A percentile compares a stretch with the other conserved stretches of the same genome.
phyloP scores from a whole-genome alignment of 2,888 invertebrate genomes.

The Stenolophus ochropezus region DNA sequence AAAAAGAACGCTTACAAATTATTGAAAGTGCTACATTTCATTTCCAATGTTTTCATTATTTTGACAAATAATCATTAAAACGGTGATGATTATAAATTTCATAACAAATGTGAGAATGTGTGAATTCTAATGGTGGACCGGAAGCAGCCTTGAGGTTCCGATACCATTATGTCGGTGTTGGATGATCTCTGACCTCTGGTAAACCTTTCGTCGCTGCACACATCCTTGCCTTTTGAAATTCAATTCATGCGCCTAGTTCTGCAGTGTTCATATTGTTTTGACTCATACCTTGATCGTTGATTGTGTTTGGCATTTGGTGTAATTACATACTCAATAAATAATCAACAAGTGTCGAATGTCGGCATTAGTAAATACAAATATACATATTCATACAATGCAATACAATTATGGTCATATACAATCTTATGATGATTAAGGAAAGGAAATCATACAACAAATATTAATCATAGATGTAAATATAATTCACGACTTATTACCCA shows the following conservation, averaged over 20 bases:
- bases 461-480: too few relatives aligned
- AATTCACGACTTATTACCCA: too few relatives aligned
- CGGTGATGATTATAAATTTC: not conserved
- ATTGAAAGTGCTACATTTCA: conserved; percentile 1
- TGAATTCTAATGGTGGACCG: not conserved
- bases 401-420: too few relatives aligned
- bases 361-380: too few relatives aligned
- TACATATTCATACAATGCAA: not conserved
- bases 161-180: conserved; percentile 19
- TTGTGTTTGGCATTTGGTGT: conserved; percentile 5
- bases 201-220: conserved; percentile 29
- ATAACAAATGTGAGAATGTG: not conserved
- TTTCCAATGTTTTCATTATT: conserved; percentile 4
- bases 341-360: not conserved
- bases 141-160: conserved; percentile 24
- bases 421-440: too few relatives aligned
- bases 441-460: too few relatives aligned
- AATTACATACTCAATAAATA: not conserved
- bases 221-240: conserved; percentile 41
- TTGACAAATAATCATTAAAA: not conserved
- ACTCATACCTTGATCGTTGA: conserved; percentile 28
- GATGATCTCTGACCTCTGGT: conserved; percentile 40
- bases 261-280: conserved; percentile 38
- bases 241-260: conserved; percentile 19
- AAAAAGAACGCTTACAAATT: not conserved